Base-by-base conservation (phyloP, 2,888 invertebrate species). In the Autographa gamma region DNA sequence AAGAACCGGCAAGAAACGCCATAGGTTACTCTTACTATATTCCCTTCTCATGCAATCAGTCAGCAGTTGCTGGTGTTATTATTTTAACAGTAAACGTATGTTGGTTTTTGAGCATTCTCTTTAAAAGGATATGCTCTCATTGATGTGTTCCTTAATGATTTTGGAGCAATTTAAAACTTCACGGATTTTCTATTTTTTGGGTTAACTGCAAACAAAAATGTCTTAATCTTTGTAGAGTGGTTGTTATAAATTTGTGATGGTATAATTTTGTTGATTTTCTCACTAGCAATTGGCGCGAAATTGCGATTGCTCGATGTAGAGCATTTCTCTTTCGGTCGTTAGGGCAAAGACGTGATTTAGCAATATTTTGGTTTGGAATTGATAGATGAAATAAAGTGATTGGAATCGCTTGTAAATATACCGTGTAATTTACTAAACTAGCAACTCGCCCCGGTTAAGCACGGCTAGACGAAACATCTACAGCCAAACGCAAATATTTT, bases 211-310 rank as follows among this genome's bases (percentile, higher is more conserved):
- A 56, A 48, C 48, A 48, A 7, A 48, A 48, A 48, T 48, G 48
- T 16, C 48, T 48, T 48, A 48, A 48, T 48, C n/a, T 48, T n/a
- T 48, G 48, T 4, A 48, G 48, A n/a, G n/a, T 48, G 48, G 48
- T 48, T n/a, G 48, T 48, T 48, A 48, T 48, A 48, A 48, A 48
- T 48, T 48, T 48, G 48, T 48, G n/a, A 48, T n/a, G 48, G 48
- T 48, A 48, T 48, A 6, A 48, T 48, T 48, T 48, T 48, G 48
- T 48, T 16, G 48, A 48, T 48, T 48, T 48, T 48, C 48, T 48
- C 48, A 43, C 48, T 1, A 16, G n/a, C 8, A n/a, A 48, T 48
- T 48, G 48, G 48, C 48, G 48, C 48, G 48, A n/a, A 48, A 48
- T 48, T 16, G 8, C 48, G 48, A 48, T 48, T 48, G 48, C 48